Conservation (phyloP, 92 coral and sea anemone genomes). For the Epizoanthus fatuus region DNA sequence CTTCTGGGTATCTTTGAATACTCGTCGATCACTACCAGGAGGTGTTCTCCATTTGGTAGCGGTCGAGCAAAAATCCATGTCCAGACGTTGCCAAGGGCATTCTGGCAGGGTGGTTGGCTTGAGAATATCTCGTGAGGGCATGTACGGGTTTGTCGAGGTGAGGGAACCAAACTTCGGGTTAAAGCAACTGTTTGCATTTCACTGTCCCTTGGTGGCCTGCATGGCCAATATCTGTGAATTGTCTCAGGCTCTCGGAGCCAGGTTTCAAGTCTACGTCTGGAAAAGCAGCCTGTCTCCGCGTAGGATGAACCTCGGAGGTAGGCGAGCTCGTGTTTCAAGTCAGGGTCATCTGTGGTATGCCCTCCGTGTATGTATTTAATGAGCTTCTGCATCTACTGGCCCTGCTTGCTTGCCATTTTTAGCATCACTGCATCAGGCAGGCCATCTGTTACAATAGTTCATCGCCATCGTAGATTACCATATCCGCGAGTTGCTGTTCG, state of each 20-base stretch:
- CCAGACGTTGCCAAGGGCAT: too few relatives aligned
- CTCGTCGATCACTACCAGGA: too few relatives aligned
- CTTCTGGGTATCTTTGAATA: not conserved
- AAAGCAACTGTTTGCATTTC: too few relatives aligned
- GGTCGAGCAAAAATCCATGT: too few relatives aligned
- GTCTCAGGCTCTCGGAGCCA: not conserved
- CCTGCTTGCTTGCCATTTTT: conserved; percentile 4
- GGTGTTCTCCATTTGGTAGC: too few relatives aligned
- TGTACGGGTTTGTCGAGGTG: not conserved
- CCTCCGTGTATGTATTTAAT: conserved; percentile 25
- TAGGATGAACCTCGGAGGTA: conserved; percentile 18
- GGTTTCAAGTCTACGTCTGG: conserved; percentile 14
- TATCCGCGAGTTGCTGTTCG: conserved; percentile 12
- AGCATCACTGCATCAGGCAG: conserved; percentile 23
- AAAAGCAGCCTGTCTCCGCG: conserved; percentile 20
- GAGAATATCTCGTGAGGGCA: not conserved
- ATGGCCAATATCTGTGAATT: conserved; percentile 24
- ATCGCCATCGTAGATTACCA: conserved; percentile 18
- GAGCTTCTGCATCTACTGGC: too few relatives aligned
- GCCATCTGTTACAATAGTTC: conserved; percentile 39
- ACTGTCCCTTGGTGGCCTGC: too few relatives aligned
- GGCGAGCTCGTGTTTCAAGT: conserved; percentile 19
- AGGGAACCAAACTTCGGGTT: conserved; percentile 2
- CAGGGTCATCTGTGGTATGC: not conserved
- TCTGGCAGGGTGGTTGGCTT: too few relatives aligned